These are phyloP conservation scores for Thereva nobilitata DNA, from an alignment of 2,888 invertebrate genomes.

Conservation along the genomic window DNA sequence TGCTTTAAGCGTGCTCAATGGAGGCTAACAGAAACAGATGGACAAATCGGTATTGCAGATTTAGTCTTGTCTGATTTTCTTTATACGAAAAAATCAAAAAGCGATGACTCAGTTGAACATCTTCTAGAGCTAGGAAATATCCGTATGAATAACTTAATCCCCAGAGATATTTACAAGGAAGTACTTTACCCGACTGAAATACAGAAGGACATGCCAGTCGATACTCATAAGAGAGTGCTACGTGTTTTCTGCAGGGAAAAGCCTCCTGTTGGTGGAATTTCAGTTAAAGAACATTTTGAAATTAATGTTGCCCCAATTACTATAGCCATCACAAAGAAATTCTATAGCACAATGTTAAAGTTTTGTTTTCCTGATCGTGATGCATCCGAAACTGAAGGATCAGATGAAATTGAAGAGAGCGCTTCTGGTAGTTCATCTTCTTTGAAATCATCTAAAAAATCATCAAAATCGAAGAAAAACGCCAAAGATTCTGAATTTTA, in stretches of 20 bases:
- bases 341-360: slow-evolving; percentile 95
- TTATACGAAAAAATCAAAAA: slow-evolving; percentile 95
- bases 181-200: slow-evolving; percentile 79
- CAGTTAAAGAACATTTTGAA: slow-evolving; percentile 98
- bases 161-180: slow-evolving; percentile 92
- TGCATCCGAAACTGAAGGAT: slow-evolving; percentile 71
- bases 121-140: slow-evolving; percentile 94
- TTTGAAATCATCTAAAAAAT: slow-evolving; percentile 57
- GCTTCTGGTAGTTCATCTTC: slow-evolving; percentile 62
- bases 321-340: slow-evolving; percentile 91
- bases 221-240: slow-evolving; percentile 82
- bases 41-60: slow-evolving; percentile 96
- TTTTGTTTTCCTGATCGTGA: slow-evolving; percentile 97
- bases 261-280: slow-evolving; percentile 97
- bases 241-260: slow-evolving; percentile 95
- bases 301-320: slow-evolving; percentile 95
- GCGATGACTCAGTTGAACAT: slow-evolving; percentile 97
- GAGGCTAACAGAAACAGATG: slow-evolving; percentile 96
- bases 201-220: slow-evolving; percentile 85
- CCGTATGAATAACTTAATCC: slow-evolving; percentile 91
- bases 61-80: slow-evolving; percentile 93
- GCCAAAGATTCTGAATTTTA: slow-evolving; percentile 88
- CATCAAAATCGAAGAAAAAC: slow-evolving; percentile 60
- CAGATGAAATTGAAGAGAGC: slow-evolving; percentile 64
- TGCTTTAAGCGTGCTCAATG: slow-evolving; percentile 98